Conservation (phyloP, 2,113 vertebrate species). For the Mobula birostris region DNA sequence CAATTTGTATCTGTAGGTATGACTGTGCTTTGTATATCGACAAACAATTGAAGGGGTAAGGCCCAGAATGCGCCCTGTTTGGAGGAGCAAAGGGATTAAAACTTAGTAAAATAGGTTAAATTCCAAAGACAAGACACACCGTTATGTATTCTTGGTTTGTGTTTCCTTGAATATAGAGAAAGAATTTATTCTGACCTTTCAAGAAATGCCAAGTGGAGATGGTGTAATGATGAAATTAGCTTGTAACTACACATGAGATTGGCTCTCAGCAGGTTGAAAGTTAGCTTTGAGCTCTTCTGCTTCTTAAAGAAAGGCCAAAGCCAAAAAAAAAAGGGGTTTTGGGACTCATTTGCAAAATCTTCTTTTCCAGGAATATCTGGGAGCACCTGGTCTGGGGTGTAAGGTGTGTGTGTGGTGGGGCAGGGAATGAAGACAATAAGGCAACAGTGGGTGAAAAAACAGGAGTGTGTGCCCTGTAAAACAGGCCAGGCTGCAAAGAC, state of each 20-base stretch:
- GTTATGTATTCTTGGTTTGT: too few relatives aligned
- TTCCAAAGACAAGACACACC: too few relatives aligned
- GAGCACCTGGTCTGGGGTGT: neutral
- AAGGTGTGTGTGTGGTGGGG: too few relatives aligned
- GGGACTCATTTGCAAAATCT: neutral
- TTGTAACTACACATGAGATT: neutral
- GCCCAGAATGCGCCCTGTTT: too few relatives aligned
- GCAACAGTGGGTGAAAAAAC: neutral
- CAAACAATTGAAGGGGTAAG: neutral
- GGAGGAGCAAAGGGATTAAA: too few relatives aligned
- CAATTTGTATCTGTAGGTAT: neutral
- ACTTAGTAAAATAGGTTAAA: too few relatives aligned
- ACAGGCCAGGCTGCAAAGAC: too few relatives aligned
- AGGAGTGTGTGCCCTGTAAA: neutral
- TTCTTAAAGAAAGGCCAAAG: neutral
- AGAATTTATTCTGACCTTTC: neutral
- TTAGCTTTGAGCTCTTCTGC: neutral
- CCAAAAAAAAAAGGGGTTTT: neutral
- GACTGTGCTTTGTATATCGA: too few relatives aligned
- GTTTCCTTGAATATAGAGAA: too few relatives aligned
- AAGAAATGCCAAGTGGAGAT: neutral
- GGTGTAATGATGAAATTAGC: neutral
- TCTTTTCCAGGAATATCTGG: neutral
- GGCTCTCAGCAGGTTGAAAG: neutral
- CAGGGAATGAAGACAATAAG: too few relatives aligned